phyloP scores from a whole-genome alignment of 2,888 invertebrate genomes.

The Cotesia congregata region DNA sequence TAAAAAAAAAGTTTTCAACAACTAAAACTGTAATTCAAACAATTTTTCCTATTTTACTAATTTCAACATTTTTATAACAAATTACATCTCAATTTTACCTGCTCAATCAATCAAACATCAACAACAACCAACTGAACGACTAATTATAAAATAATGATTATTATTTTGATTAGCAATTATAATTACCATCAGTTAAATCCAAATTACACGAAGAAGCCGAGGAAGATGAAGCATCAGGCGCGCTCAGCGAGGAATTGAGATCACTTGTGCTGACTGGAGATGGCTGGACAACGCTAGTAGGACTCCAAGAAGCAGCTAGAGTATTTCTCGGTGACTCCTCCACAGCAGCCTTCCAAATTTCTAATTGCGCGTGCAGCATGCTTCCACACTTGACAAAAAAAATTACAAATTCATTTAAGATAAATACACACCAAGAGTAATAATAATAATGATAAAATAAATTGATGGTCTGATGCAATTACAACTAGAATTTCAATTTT shows the following conservation, averaged over 20 bases:
- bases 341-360: slow-evolving; percentile 90
- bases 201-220: slow-evolving; percentile 68
- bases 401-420: slow-evolving; percentile 26
- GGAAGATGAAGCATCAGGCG: slow-evolving; percentile 48
- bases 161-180: slow-evolving; percentile 28
- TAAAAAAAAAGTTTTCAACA: no score
- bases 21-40: no score
- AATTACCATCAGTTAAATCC: slow-evolving; percentile 81
- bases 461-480: slow-evolving; percentile 10
- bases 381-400: slow-evolving; percentile 79
- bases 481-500: not conserved
- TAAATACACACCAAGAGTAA: not conserved
- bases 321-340: slow-evolving; percentile 74
- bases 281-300: slow-evolving; percentile 61
- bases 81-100: no score
- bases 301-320: slow-evolving; percentile 64
- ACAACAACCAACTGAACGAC: no score
- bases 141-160: not conserved
- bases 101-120: no score
- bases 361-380: slow-evolving; percentile 87
- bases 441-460: no score
- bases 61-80: no score
- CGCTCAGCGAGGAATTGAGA: slow-evolving; percentile 56
- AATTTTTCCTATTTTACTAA: no score
- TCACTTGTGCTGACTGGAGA: slow-evolving; percentile 52